Base-by-base conservation (phyloP, 2,113 vertebrate species). In the Coryphaenoides rupestris region DNA sequence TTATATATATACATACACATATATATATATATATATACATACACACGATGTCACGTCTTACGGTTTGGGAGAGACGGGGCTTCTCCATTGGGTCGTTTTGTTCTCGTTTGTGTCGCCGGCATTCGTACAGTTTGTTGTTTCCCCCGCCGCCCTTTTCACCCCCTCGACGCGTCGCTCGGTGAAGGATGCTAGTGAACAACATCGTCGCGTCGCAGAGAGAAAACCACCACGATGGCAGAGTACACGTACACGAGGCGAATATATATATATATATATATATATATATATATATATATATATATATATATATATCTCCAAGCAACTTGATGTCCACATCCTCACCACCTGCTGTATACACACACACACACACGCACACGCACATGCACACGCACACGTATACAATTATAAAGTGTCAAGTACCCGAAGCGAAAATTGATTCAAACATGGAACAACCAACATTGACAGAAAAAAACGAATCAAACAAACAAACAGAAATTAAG, bases 381-480 rank as follows among this genome's bases (percentile, higher is more conserved):
- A 9, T 12, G 1, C 5, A 9, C 33, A 9, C 33, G 87, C 87
- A 90, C 86, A 90, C 77, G 84, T 86, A 82, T 87, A 86, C 80
- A 89, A 89, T 88, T 86, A 84, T 91, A 91, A 91, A 91, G 89
- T 92, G 91, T 91, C 91, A 91, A 90, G 91, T 91, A 92, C 90
- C 91, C 89, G 69, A 91, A 90, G 87, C 83, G n/a, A 89, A 82
- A 89, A 83, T 88, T 83, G 88, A 89, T 65, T 72, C n/a, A 69
- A 87, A 84, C 86, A 87, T 68, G 60, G 69, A 81, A 83, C 55
- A 47, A 75, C 80, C 69, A 64, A 68, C 67, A 72, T 60, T 65
- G 63, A 74, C 63, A 63, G 75, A 17, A 62, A 73, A 58, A 50
- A 17, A n/a, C n/a, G n/a, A n/a, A n/a, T n/a, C n/a, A n/a, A 40